phyloP scores from a whole-genome alignment of 2,888 invertebrate genomes.

The Volucella bombylans region DNA sequence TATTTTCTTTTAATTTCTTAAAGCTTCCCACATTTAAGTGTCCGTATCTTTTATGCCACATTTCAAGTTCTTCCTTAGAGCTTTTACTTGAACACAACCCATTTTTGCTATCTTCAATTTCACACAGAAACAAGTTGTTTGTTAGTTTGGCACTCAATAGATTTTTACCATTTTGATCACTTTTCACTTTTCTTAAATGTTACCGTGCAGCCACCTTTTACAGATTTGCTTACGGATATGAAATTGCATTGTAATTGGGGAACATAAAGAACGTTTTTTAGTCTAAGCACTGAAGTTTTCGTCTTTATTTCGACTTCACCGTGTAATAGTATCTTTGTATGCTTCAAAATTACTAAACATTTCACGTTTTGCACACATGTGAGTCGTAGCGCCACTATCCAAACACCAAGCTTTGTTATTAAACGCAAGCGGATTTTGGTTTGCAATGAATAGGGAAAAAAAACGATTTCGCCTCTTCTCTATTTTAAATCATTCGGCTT shows the following conservation, averaged over 20 bases:
- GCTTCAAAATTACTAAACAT: background rate
- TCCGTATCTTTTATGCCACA: too few relatives aligned
- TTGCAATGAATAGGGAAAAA: background rate
- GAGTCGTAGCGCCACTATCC: conserved; percentile 10
- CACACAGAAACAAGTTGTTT: too few relatives aligned
- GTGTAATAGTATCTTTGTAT: background rate
- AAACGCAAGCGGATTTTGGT: too few relatives aligned
- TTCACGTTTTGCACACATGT: background rate
- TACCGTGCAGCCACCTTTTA: conserved; percentile 28
- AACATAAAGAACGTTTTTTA: background rate
- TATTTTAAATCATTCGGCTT: too few relatives aligned
- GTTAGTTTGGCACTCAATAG: background rate
- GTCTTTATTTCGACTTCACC: background rate
- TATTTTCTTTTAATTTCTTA: too few relatives aligned
- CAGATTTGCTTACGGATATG: conserved; percentile 59
- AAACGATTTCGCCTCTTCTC: background rate
- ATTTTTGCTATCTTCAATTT: too few relatives aligned
- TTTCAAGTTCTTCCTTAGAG: too few relatives aligned
- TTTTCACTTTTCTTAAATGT: conserved; percentile 37
- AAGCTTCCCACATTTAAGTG: too few relatives aligned
- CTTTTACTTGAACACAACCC: too few relatives aligned
- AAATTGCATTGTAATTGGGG: conserved; percentile 36
- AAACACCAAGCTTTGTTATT: background rate
- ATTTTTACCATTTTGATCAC: conserved; percentile 16
- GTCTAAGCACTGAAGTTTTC: conserved; percentile 23